These are phyloP conservation scores for Nomada ruficornis DNA, from an alignment of 2,888 invertebrate species.

Conservation along the genomic window DNA sequence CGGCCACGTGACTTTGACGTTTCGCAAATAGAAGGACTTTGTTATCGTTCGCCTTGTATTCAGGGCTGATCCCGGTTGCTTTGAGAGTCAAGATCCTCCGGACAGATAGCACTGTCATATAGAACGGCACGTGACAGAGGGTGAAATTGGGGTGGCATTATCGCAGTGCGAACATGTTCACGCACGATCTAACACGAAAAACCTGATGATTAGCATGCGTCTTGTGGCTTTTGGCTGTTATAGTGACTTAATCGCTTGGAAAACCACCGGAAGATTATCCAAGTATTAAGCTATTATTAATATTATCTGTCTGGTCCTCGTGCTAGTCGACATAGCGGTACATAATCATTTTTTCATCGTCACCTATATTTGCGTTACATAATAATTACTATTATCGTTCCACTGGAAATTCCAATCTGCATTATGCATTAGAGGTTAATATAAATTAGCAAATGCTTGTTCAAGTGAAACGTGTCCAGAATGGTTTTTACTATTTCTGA, in stretches of 20 bases:
- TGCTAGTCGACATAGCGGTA: too few species aligned
- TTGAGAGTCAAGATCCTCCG: slow-evolving; percentile 26
- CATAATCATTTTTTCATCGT: too few species aligned
- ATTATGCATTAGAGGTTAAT: too few species aligned
- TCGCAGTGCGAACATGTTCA: slow-evolving; percentile 51
- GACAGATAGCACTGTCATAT: slow-evolving; percentile 36
- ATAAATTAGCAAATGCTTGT: too few species aligned
- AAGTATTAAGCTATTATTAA: too few species aligned
- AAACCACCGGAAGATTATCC: slow-evolving; percentile 20
- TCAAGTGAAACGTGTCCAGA: neutral
- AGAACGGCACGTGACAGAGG: slow-evolving; percentile 48
- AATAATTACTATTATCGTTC: too few species aligned
- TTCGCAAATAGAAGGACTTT: slow-evolving; percentile 58
- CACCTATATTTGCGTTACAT: too few species aligned
- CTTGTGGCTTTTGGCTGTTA: neutral
- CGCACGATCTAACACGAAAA: slow-evolving; percentile 32
- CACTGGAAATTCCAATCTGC: too few species aligned
- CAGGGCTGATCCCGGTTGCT: slow-evolving; percentile 38
- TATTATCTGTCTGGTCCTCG: too few species aligned
- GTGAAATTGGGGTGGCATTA: slow-evolving; percentile 55
- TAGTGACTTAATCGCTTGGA: slow-evolving; percentile 8
- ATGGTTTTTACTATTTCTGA: too few species aligned
- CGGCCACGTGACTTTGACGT: slow-evolving; percentile 50
- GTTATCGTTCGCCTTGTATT: slow-evolving; percentile 55
- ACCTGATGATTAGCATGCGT: slow-evolving; percentile 31